Conservation (phyloP, 2,113 vertebrate species). For the Felis chaus region DNA sequence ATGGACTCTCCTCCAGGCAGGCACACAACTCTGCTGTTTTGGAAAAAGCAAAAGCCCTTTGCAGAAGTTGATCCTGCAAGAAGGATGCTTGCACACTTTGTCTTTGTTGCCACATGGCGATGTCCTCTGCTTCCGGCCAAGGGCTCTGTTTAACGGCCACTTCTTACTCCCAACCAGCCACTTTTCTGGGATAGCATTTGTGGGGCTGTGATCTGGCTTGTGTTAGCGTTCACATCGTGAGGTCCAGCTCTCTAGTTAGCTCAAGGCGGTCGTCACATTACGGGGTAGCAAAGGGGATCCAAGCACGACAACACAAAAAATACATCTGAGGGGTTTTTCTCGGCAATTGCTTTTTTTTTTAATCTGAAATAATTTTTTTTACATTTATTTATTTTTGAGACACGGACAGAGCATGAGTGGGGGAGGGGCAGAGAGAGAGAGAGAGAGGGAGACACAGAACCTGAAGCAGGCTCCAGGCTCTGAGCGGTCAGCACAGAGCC, state of each 20-base stretch:
- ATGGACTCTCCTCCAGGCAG: background rate
- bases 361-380: too few relatives aligned
- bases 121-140: background rate
- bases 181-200: background rate
- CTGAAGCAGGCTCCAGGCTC: too few relatives aligned
- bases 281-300: background rate
- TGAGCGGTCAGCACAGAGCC: too few relatives aligned
- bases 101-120: accelerated
- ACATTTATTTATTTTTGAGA: too few relatives aligned
- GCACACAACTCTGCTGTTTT: background rate
- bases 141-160: background rate
- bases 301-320: background rate
- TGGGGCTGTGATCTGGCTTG: background rate
- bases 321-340: background rate
- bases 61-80: background rate
- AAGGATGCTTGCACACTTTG: accelerated
- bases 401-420: too few relatives aligned
- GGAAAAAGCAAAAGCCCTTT: background rate
- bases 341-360: too few relatives aligned
- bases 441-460: too few relatives aligned
- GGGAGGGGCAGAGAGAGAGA: too few relatives aligned
- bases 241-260: background rate
- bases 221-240: background rate
- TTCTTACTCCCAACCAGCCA: background rate
- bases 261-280: background rate